Evolutionary conservation across 2,113 vertebrate species (phyloP).

Genomic region (Plotosus lineatus): DNA sequence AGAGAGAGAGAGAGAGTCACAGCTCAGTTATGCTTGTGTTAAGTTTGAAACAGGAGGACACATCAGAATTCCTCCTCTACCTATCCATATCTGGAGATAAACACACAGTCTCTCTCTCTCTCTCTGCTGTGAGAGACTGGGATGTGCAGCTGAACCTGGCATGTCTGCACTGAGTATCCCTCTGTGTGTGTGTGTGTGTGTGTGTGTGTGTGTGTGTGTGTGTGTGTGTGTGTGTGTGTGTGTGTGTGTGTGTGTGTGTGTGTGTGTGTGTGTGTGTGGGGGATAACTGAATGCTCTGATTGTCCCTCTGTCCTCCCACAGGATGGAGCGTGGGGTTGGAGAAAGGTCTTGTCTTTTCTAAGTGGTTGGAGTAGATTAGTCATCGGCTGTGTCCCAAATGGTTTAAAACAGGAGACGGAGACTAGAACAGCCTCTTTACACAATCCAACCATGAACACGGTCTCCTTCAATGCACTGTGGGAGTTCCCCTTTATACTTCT

Average conservation of each 20-base stretch:
- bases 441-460: neutral
- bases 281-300: constrained; percentile 30
- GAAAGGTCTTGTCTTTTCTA: constrained; percentile 47
- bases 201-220: constrained; percentile 15
- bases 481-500: neutral
- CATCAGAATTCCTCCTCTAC: constrained; percentile 41
- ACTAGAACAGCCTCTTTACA: neutral
- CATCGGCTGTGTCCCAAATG: neutral
- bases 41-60: constrained; percentile 52
- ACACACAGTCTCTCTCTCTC: neutral
- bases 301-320: constrained; percentile 53
- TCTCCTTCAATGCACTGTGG: no score
- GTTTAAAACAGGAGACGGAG: neutral
- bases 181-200: constrained; percentile 17
- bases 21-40: constrained; percentile 65
- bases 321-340: constrained; percentile 51
- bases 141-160: constrained; percentile 59
- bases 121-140: constrained; percentile 43
- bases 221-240: constrained; percentile 10
- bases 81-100: neutral
- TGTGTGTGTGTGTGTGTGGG: constrained; percentile 16
- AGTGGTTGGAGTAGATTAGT: constrained; percentile 35
- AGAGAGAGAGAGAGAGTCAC: constrained; percentile 67
- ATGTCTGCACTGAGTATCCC: constrained; percentile 59
- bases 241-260: constrained; percentile 4